Conservation (phyloP, 2,888 invertebrate species). For the Ypsolopha scabrella region DNA sequence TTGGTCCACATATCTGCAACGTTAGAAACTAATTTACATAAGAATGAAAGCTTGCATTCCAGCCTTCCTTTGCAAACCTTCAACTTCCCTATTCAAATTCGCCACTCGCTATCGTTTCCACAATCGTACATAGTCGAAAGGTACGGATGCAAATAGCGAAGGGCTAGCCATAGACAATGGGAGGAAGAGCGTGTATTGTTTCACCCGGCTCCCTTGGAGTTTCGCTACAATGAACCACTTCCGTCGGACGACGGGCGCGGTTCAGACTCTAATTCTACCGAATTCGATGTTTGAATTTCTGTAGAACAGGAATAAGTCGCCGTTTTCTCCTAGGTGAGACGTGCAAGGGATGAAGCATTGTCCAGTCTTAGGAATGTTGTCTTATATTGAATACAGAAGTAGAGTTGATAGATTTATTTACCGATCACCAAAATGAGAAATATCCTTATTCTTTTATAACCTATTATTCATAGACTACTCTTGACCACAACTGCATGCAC, state of each 20-base stretch:
- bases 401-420: too few relatives aligned
- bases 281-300: too few relatives aligned
- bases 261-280: too few relatives aligned
- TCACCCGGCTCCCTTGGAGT: slow-evolving; percentile 55
- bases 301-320: too few relatives aligned
- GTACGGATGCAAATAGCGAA: slow-evolving; percentile 4
- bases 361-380: background rate
- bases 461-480: too few relatives aligned
- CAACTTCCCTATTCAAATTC: background rate
- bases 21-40: background rate
- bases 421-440: too few relatives aligned
- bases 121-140: background rate
- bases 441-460: too few relatives aligned
- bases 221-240: slow-evolving; percentile 67
- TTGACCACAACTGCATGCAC: too few relatives aligned
- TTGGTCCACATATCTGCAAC: too few relatives aligned
- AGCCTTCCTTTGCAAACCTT: background rate
- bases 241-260: slow-evolving; percentile 21
- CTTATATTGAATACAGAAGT: background rate
- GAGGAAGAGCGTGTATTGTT: slow-evolving; percentile 64
- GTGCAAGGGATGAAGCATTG: background rate
- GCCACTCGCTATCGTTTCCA: background rate
- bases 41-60: slow-evolving; percentile 5
- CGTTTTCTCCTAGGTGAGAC: too few relatives aligned
- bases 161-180: slow-evolving; percentile 38